phyloP scores from a whole-genome alignment of 2,888 invertebrate species.

The Deilephila porcellus region DNA sequence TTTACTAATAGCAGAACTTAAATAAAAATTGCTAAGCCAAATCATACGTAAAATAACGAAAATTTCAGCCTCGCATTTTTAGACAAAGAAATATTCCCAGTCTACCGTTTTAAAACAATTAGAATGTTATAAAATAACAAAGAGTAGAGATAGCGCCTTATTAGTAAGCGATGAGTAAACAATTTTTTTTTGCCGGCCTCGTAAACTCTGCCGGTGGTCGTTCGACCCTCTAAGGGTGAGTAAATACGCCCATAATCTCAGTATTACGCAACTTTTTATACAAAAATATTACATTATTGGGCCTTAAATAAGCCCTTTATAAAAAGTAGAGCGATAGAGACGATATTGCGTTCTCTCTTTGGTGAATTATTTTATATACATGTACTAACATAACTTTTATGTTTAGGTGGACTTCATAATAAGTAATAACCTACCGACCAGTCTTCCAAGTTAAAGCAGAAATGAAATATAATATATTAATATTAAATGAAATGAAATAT shows the following conservation, averaged over 20 bases:
- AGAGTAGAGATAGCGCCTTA: slow-evolving; percentile 3
- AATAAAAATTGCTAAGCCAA: too few species aligned
- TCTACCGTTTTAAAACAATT: neutral
- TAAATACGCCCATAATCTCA: slow-evolving; percentile 10
- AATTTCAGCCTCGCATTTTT: too few species aligned
- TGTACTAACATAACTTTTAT: too few species aligned
- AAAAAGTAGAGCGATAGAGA: neutral
- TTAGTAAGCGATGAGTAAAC: slow-evolving; percentile 18
- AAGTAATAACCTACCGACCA: too few species aligned
- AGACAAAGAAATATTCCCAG: too few species aligned
- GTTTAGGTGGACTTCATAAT: too few species aligned
- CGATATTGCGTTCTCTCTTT: neutral
- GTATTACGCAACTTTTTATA: slow-evolving; percentile 18
- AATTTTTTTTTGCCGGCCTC: slow-evolving; percentile 19
- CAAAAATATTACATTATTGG: slow-evolving; percentile 1
- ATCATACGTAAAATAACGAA: too few species aligned
- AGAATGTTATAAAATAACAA: slow-evolving; percentile 19
- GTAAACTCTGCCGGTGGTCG: slow-evolving; percentile 27
- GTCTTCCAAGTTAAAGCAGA: too few species aligned
- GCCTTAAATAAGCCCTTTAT: neutral
- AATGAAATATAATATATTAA: too few species aligned
- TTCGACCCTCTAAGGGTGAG: slow-evolving; percentile 6
- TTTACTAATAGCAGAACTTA: too few species aligned
- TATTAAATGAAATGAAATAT: too few species aligned
- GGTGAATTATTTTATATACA: neutral